A percentile compares a stretch with the other conserved stretches of the same genome.
These are phyloP conservation scores for Calonectris borealis DNA, from an alignment of 2,113 vertebrate species.

Conservation along the genomic window DNA sequence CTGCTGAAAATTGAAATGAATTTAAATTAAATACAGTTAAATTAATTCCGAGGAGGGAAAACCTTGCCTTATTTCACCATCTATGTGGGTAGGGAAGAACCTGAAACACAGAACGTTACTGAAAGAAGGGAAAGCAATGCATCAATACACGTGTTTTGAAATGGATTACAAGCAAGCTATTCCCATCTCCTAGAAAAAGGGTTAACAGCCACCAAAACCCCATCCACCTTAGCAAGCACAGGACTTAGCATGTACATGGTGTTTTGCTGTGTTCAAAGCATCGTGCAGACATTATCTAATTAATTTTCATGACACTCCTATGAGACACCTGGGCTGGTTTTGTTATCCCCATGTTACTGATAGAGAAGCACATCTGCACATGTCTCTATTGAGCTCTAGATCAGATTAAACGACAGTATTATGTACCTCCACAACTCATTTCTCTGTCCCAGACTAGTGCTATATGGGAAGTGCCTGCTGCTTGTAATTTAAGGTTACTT, in stretches of 20 bases:
- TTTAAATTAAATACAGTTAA: not conserved
- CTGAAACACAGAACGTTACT: not conserved
- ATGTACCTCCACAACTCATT: conserved; percentile 12
- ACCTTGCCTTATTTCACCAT: not conserved
- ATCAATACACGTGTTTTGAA: not conserved
- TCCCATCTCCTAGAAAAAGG: not conserved
- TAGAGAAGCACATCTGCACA: conserved; percentile 43
- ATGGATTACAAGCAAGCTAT: not conserved
- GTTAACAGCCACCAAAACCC: not conserved
- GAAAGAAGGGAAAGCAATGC: not conserved
- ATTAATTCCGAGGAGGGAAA: not conserved
- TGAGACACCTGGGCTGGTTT: conserved; percentile 37
- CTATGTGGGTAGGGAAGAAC: not conserved
- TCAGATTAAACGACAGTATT: conserved; percentile 24
- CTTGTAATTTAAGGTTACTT: not conserved
- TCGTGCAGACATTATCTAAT: conserved; percentile 40
- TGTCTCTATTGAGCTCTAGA: conserved; percentile 36
- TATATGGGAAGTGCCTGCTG: not conserved
- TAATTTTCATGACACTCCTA: conserved; percentile 39
- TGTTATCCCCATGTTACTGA: conserved; percentile 4
- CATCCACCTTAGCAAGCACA: not conserved
- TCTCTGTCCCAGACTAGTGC: not conserved
- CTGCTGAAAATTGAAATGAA: not conserved
- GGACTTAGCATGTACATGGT: not conserved
- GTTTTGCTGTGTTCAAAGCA: conserved; percentile 11